Base-by-base conservation (phyloP, 2,797 vertebrate genomes). In the Hafferia zeledoni region DNA sequence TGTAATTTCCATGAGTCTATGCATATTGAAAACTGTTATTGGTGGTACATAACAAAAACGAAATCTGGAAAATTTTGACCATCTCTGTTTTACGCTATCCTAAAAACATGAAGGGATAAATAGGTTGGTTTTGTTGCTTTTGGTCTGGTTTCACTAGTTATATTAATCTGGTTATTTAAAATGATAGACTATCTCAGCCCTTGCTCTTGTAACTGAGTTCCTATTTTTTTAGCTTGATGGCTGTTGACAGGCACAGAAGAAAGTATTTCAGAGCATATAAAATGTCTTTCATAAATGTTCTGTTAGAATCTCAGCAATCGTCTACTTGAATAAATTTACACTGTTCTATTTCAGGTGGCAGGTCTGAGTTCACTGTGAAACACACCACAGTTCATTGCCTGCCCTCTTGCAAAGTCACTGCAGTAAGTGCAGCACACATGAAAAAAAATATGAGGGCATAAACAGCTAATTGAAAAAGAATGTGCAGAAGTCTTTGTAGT, bases 301-400 rank as follows among this genome's bases (percentile, higher is more conserved):
- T 35, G 31, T 64, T 87, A 53, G 44, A 77, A 87, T 50, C 49
- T 67, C 17, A 79, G 68, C 37, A 68, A 85, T 53, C 0, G 0
- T 80, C 79, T 85, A 22, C 71, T 83, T 74, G 74, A 93, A 75
- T 52, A 93, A 49, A 67, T 92, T 92, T 80, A 49, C n/a, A 52
- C 22, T 70, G 27, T 39, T 89, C 70, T 60, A 83, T 93, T 92
- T 77, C 71, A 89, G 53, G 55, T 64, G 83, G 64, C 63, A 95
- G 88, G 33, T 90, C 67, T 87, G 93, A 52, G 41, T 25, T 82
- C 61, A 11, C 70, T n/a, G 47, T 47, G 70, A 56, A 92, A 14
- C 20, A 87, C 52, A 16, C 25, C 79, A 52, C 33, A 91, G 31
- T 70, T 90, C 39, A 3, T 47, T 87, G 74, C 28, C 65, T 67